phyloP scores from a whole-genome alignment of 2,797 vertebrate genomes.

The Hippopotamyrus pictus region DNA sequence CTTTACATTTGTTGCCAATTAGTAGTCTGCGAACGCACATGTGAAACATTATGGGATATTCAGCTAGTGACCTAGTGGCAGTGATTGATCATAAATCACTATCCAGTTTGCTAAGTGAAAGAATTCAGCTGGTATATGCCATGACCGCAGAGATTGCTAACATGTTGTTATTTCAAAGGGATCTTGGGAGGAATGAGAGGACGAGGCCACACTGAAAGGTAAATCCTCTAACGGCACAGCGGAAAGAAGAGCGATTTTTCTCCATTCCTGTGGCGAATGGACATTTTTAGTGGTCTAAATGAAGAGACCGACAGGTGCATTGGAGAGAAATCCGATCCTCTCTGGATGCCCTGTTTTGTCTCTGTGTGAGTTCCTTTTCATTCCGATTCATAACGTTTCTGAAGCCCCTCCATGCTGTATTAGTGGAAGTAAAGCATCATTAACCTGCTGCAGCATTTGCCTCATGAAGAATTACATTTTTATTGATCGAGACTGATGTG shows the following conservation, averaged over 20 bases:
- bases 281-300: not conserved
- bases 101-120: not conserved
- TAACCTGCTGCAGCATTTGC: slow-evolving; percentile 9
- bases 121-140: not conserved
- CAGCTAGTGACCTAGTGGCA: not conserved
- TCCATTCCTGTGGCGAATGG: not conserved
- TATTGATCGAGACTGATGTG: slow-evolving; percentile 21
- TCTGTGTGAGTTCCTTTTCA: slow-evolving; percentile 6
- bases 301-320: not conserved
- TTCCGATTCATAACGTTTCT: slow-evolving; percentile 11
- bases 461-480: slow-evolving; percentile 13
- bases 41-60: not conserved
- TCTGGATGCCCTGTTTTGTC: not conserved
- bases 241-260: not conserved
- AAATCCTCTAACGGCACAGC: not conserved
- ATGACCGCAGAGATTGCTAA: not conserved
- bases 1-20: not conserved
- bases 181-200: not conserved
- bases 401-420: slow-evolving; percentile 5
- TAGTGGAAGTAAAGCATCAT: slow-evolving; percentile 14
- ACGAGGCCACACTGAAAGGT: not conserved
- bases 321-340: not conserved
- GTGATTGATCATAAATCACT: not conserved
- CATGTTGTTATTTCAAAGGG: not conserved
- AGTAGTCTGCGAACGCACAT: not conserved